These are phyloP conservation scores for Takifugu ocellatus DNA, from an alignment of 2,797 vertebrate species.

Conservation along the genomic window DNA sequence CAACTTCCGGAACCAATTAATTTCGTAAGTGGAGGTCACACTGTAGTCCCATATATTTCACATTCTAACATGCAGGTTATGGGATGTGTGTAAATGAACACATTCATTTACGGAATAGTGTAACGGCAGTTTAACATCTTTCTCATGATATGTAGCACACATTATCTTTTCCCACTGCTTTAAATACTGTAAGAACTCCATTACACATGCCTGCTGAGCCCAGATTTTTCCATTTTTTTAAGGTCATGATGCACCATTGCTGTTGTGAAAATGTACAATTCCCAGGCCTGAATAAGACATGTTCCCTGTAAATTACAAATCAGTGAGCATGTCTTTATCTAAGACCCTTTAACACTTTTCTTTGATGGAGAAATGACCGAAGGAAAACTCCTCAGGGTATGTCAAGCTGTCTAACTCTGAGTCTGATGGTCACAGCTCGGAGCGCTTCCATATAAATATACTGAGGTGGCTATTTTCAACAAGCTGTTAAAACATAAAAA, in stretches of 20 bases:
- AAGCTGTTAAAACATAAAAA: background rate
- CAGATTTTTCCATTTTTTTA: constrained; percentile 68
- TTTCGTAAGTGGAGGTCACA: no score
- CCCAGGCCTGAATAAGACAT: constrained; percentile 45
- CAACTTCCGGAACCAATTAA: no score
- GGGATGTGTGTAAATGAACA: constrained; percentile 5
- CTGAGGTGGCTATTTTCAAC: constrained; percentile 21
- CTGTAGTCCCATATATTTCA: background rate
- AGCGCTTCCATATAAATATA: constrained; percentile 41
- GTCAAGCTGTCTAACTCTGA: constrained; percentile 40
- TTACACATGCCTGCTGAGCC: constrained; percentile 33
- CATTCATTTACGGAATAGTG: constrained; percentile 15
- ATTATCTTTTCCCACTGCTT: constrained; percentile 20
- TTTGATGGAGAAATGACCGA: constrained; percentile 50
- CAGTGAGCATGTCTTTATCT: constrained; percentile 64
- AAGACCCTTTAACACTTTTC: constrained; percentile 52
- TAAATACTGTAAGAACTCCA: constrained; percentile 20
- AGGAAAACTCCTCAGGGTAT: constrained; percentile 45
- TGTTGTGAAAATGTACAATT: constrained; percentile 72
- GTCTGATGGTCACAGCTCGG: constrained; percentile 42
- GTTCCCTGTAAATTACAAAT: constrained; percentile 68
- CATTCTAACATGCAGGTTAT: constrained; percentile 3
- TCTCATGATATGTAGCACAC: constrained; percentile 5
- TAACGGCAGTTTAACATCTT: constrained; percentile 1
- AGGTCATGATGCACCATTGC: constrained; percentile 42